These are phyloP conservation scores for Formica exsecta DNA, from an alignment of 1,140 invertebrate species.

Conservation along the genomic window DNA sequence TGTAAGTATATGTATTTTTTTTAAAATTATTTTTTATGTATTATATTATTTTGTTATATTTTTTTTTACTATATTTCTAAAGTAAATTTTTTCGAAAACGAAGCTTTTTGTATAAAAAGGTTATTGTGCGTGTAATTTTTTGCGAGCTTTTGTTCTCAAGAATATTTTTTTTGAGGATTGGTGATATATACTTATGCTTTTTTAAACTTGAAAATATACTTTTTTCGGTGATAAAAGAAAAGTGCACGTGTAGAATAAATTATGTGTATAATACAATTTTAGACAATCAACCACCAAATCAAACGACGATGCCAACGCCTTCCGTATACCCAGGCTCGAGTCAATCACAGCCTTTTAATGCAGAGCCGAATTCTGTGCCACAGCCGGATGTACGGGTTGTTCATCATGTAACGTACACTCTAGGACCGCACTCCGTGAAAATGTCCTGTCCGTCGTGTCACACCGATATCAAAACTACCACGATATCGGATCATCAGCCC, in stretches of 20 bases:
- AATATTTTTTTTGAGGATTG: too few species aligned
- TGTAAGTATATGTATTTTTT: background rate
- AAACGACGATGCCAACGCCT: conserved; percentile 65
- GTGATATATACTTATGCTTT: too few species aligned
- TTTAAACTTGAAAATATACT: too few species aligned
- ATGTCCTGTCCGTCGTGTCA: conserved; percentile 83
- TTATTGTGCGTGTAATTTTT: too few species aligned
- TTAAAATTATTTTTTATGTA: too few species aligned
- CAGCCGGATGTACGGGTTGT: conserved; percentile 78
- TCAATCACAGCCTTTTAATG: conserved; percentile 49
- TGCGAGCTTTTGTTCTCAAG: too few species aligned
- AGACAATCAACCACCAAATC: conserved; percentile 73
- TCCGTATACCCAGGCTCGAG: conserved; percentile 62
- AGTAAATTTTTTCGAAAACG: too few species aligned
- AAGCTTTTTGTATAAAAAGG: too few species aligned
- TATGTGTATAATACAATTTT: conserved; percentile 44
- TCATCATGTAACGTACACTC: conserved; percentile 76
- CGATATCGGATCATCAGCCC: conserved; percentile 84
- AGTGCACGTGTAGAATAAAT: background rate
- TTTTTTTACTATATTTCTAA: too few species aligned
- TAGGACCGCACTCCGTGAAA: conserved; percentile 82
- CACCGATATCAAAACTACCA: conserved; percentile 83
- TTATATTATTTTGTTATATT: too few species aligned
- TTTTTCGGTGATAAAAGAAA: background rate
- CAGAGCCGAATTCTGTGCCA: conserved; percentile 67